Evolutionary conservation across 2,113 vertebrate species (phyloP).

Genomic region (Anser cygnoides): DNA sequence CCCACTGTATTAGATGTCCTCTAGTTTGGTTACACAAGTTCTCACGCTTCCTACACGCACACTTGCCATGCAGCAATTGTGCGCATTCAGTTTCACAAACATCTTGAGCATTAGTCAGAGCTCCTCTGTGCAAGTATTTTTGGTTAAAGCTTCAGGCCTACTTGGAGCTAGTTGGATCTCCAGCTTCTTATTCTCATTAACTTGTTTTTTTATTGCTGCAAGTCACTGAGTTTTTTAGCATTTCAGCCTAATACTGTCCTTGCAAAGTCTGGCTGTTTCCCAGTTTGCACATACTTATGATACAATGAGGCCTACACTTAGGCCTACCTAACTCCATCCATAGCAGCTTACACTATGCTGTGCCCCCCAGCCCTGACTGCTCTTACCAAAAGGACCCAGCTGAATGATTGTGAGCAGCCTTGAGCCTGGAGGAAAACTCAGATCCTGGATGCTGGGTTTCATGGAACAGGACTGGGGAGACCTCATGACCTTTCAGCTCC

Average conservation of each 20-base stretch:
- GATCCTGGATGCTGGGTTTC: background rate
- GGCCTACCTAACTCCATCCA: background rate
- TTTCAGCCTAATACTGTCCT: background rate
- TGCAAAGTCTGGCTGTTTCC: background rate
- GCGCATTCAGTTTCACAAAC: background rate
- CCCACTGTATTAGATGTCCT: fast-evolving
- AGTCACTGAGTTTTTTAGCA: background rate
- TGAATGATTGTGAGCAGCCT: background rate
- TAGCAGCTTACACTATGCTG: fast-evolving
- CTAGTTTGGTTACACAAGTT: background rate
- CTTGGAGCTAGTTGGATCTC: background rate
- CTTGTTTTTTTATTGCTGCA: background rate
- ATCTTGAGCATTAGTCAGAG: background rate
- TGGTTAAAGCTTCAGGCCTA: background rate
- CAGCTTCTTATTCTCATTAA: background rate
- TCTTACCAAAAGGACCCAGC: background rate
- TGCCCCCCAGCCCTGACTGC: background rate
- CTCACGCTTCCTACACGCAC: background rate
- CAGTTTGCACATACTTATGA: background rate
- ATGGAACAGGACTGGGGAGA: fast-evolving
- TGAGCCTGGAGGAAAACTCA: background rate
- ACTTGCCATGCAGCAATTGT: fast-evolving
- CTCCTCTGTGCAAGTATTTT: background rate
- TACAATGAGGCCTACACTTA: background rate
- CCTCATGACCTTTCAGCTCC: background rate